Conservation (phyloP, 2,797 vertebrate species). For the Notamacropus eugenii region DNA sequence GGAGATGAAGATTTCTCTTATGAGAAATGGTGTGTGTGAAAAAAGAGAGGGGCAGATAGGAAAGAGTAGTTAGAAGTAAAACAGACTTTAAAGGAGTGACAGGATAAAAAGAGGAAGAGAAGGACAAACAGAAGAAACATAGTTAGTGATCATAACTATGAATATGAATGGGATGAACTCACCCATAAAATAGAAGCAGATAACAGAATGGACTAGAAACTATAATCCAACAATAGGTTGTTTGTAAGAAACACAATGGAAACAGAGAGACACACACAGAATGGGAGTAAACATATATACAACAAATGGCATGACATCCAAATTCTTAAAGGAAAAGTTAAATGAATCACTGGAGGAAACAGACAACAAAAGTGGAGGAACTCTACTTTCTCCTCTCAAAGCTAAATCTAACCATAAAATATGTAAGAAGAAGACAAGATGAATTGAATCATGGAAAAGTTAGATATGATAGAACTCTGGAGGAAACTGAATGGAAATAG, state of each 20-base stretch:
- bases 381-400: not conserved
- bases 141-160: too few relatives aligned
- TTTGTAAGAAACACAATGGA: too few relatives aligned
- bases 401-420: not conserved
- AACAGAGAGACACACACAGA: too few relatives aligned
- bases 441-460: not conserved
- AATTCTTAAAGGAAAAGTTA: not conserved
- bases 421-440: not conserved
- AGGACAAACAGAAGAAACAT: not conserved
- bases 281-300: not conserved
- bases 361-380: not conserved
- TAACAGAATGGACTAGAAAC: too few relatives aligned
- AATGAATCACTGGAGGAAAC: not conserved
- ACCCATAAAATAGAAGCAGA: too few relatives aligned
- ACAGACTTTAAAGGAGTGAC: not conserved
- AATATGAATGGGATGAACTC: too few relatives aligned
- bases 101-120: not conserved
- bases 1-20: not conserved
- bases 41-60: not conserved
- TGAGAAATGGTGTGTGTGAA: not conserved
- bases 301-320: not conserved
- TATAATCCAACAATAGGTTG: too few relatives aligned
- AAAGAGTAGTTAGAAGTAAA: not conserved
- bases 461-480: not conserved
- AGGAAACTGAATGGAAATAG: too few relatives aligned